These are phyloP conservation scores for Heliconius hewitsoni DNA, from an alignment of 1,140 invertebrate genomes.

Conservation along the genomic window DNA sequence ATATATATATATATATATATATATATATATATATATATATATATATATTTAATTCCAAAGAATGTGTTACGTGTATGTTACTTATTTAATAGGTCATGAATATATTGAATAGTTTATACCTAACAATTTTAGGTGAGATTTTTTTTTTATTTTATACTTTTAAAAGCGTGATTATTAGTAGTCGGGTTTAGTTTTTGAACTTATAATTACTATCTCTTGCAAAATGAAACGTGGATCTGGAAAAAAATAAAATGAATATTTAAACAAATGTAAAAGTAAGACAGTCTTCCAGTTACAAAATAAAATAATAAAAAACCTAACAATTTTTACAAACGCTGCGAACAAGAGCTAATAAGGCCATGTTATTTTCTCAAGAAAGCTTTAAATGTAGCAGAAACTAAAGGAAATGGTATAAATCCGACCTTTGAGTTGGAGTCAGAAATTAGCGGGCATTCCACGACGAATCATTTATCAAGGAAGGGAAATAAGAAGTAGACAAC, in stretches of 20 bases:
- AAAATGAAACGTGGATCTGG: no score
- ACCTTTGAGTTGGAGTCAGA: slow-evolving; percentile 43
- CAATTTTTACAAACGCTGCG: neutral
- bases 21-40: no score
- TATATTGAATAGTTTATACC: no score
- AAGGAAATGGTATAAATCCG: slow-evolving; percentile 21
- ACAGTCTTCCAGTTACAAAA: neutral
- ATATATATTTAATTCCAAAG: no score
- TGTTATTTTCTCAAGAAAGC: slow-evolving; percentile 15
- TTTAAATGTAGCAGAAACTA: slow-evolving; percentile 15
- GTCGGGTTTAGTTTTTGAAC: no score
- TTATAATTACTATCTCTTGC: no score
- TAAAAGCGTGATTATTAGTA: no score
- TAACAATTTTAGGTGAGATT: no score
- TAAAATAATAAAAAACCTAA: neutral
- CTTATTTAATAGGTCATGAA: no score
- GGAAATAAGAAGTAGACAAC: slow-evolving; percentile 54
- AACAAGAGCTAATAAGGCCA: slow-evolving; percentile 13
- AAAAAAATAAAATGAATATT: neutral
- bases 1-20: no score
- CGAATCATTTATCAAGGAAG: slow-evolving; percentile 51
- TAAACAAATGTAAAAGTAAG: neutral
- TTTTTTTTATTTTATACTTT: no score
- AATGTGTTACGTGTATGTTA: no score
- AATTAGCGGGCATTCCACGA: slow-evolving; percentile 58